phyloP scores from a whole-genome alignment of 2,113 vertebrate genomes.

The Odocoileus virginianus region DNA sequence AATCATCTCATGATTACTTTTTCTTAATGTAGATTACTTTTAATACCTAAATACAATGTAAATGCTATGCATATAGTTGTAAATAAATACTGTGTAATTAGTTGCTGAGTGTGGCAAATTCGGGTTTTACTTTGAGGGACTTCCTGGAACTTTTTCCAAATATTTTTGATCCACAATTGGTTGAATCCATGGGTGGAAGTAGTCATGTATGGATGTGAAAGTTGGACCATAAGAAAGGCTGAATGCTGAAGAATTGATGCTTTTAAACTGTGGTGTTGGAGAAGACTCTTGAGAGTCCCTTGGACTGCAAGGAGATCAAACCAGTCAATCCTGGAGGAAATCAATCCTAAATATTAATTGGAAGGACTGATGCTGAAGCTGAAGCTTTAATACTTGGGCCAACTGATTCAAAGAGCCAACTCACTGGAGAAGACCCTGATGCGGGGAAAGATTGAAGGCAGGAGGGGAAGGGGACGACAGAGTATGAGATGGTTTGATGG shows the following conservation, averaged over 20 bases:
- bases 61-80: neutral
- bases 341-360: neutral
- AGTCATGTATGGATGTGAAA: neutral
- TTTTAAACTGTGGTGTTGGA: neutral
- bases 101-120: neutral
- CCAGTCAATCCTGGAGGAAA: neutral
- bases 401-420: neutral
- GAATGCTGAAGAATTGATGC: accelerated
- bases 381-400: neutral
- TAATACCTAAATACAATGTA: neutral
- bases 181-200: neutral
- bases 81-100: neutral
- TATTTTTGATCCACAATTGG: neutral
- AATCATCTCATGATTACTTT: neutral
- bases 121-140: neutral
- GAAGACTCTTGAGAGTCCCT: neutral
- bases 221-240: neutral
- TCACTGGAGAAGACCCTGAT: neutral
- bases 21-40: neutral
- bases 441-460: neutral
- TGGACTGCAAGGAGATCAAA: neutral
- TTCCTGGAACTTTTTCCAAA: neutral
- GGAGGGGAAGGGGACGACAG: neutral
- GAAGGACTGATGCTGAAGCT: neutral
- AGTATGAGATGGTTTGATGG: neutral